These are phyloP conservation scores for Rutpela maculata DNA, from an alignment of 2,888 invertebrate species.

Conservation along the genomic window DNA sequence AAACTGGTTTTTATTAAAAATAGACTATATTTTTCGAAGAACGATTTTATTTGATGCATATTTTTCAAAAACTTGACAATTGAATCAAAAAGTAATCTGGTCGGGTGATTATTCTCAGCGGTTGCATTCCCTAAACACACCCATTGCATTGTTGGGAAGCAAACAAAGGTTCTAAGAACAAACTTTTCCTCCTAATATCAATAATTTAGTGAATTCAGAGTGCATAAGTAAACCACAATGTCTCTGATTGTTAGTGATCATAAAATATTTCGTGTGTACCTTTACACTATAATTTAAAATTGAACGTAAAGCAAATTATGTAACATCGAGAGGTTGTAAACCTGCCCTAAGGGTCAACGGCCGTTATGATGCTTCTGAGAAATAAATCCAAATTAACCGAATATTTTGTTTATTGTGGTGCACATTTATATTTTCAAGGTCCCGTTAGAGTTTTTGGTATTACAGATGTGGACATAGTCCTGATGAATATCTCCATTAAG, in stretches of 20 bases:
- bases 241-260: background rate
- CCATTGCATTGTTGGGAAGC: too few species aligned
- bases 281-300: background rate
- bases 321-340: background rate
- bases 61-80: too few species aligned
- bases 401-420: background rate
- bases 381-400: background rate
- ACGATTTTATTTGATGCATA: too few species aligned
- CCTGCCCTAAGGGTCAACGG: constrained; percentile 4
- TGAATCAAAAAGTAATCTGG: too few species aligned
- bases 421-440: background rate
- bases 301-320: background rate
- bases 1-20: too few species aligned
- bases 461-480: background rate
- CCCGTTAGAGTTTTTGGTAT: background rate
- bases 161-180: too few species aligned
- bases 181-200: too few species aligned
- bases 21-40: too few species aligned
- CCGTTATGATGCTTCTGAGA: background rate
- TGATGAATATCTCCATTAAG: background rate
- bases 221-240: background rate
- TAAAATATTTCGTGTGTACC: background rate
- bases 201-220: too few species aligned
- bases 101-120: too few species aligned
- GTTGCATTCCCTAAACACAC: too few species aligned